Base-by-base conservation (phyloP, 2,888 invertebrate species). In the Drosophila pegasa region DNA sequence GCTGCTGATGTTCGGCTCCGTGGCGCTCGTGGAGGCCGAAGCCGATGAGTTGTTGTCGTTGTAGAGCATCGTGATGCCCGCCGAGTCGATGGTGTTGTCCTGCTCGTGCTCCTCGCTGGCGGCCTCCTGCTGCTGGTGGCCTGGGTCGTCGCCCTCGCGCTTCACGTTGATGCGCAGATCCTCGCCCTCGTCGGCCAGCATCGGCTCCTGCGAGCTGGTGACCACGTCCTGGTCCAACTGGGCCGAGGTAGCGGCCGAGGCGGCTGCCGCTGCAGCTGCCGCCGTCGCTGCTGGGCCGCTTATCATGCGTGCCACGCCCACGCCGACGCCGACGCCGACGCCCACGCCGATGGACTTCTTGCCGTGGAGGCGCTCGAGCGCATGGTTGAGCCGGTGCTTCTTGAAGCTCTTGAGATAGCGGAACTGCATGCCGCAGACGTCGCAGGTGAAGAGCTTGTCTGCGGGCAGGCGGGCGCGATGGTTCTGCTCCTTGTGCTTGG, bases 341-440 rank as follows among this genome's bases (percentile, higher is more conserved):
- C 66, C 57, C 14, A 64, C 70, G 1, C 85, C 85, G 5, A 84
- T 82, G 18, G 77, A 88, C 73, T 94, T 93, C 85, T 95, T 95
- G 7, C 96, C 95, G 89, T 97, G 97, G 60, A 97, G 93, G 72
- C 96, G 94, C 90, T 97, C 97, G 37, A 97, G 92, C 0, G 97
- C 96, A 91, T 97, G 97, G 89, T 97, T 97, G 61, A 97, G 94
- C 25, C 97, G 94, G 90, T 97, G 97, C 91, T 97, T 97, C 91
- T 97, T 97, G 92, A 97, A 97, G 0, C 97, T 97, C 89, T 97
- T 97, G 51, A 97, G 94, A 91, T 97, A 97, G 75, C 97, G 94
- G 59, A 97, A 97, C 91, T 97, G 97, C 97, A 97, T 97, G 67
- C 97, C 97, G 91, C 97, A 97, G 3, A 97, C 97, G 90, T 97